phyloP scores from a whole-genome alignment of 2,797 vertebrate species.

The Echeneis naucrates region DNA sequence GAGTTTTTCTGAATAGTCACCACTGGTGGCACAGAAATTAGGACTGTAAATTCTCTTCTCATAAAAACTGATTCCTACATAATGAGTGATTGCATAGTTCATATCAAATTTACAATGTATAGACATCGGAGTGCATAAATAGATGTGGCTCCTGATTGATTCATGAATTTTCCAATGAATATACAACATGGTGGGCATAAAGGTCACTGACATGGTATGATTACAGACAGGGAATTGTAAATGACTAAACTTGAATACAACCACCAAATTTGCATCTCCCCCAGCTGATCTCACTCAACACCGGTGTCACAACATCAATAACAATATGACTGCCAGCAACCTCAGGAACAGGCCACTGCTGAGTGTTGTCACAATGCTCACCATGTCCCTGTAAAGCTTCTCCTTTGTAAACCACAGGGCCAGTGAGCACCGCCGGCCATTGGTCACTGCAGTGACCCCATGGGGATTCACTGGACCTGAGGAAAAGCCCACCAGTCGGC shows the following conservation, averaged over 20 bases:
- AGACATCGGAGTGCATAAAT: neutral
- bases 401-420: slow-evolving; percentile 96
- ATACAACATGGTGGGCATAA: neutral
- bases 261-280: slow-evolving; percentile 69
- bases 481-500: slow-evolving; percentile 93
- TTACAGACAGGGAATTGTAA: slow-evolving; percentile 18
- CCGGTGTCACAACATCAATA: slow-evolving; percentile 35
- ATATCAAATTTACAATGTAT: neutral
- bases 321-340: slow-evolving; percentile 16
- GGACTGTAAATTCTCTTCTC: neutral
- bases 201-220: slow-evolving; percentile 8
- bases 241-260: slow-evolving; percentile 41
- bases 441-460: slow-evolving; percentile 90
- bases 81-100: neutral
- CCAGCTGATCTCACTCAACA: slow-evolving; percentile 45
- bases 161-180: neutral
- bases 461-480: slow-evolving; percentile 95
- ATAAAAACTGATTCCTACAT: neutral
- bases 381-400: slow-evolving; percentile 92
- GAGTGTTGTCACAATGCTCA: slow-evolving; percentile 69
- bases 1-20: neutral
- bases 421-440: slow-evolving; percentile 89
- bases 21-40: neutral
- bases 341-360: slow-evolving; percentile 10
- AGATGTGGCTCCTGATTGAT: neutral